Evolutionary conservation across 1,140 invertebrate genomes (phyloP).

Genomic region (Leptinotarsa defecta): DNA sequence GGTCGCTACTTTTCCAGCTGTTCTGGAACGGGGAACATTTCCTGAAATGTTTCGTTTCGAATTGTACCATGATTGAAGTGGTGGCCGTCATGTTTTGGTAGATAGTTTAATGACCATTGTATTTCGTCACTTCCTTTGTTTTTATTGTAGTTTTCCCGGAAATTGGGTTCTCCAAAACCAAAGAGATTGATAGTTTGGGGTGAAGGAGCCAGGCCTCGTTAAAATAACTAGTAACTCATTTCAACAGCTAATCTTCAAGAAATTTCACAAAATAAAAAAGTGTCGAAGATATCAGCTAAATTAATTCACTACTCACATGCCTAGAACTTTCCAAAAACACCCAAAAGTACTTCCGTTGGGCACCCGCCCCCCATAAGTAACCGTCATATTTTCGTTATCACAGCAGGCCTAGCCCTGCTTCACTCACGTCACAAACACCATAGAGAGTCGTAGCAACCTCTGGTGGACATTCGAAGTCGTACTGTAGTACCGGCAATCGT

Average conservation of each 20-base stretch:
- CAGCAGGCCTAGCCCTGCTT: conserved; percentile 19
- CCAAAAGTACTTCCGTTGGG: conserved; percentile 89
- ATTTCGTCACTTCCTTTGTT: too few species aligned
- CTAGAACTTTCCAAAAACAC: conserved; percentile 71
- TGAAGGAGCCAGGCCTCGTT: too few species aligned
- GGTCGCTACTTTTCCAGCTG: too few species aligned
- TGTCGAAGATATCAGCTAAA: too few species aligned
- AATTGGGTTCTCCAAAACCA: too few species aligned
- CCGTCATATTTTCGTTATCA: conserved; percentile 67
- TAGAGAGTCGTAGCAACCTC: conserved; percentile 13
- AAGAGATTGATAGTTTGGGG: too few species aligned
- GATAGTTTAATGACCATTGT: too few species aligned
- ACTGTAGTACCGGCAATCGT: background rate
- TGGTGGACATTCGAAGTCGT: conserved; percentile 7
- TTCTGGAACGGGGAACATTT: too few species aligned
- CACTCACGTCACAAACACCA: conserved; percentile 29
- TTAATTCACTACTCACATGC: conserved; percentile 44
- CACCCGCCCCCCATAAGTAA: conserved; percentile 85
- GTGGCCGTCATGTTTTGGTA: too few species aligned
- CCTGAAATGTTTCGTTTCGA: too few species aligned
- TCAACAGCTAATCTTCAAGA: background rate
- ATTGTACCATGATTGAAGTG: too few species aligned
- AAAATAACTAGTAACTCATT: background rate
- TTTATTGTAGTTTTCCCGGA: too few species aligned
- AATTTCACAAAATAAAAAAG: background rate